Evolutionary conservation across 1,140 invertebrate species (phyloP).

Genomic region (Trigoniulus corallinus): DNA sequence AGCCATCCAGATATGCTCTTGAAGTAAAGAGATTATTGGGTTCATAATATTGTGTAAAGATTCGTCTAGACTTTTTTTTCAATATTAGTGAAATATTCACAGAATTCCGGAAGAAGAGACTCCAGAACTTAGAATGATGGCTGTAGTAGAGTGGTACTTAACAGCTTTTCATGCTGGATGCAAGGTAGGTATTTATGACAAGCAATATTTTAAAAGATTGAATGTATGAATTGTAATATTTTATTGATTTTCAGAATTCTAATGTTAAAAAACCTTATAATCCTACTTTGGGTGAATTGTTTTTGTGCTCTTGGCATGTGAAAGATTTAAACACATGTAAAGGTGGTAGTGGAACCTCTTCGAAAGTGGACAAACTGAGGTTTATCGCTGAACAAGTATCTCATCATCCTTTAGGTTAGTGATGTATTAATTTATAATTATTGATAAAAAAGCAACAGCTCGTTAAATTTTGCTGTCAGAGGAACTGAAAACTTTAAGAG

Average conservation of each 20-base stretch:
- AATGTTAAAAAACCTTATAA: conserved; percentile 40
- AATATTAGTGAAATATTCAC: too few relatives aligned
- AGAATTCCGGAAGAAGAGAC: conserved; percentile 20
- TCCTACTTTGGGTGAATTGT: conserved; percentile 37
- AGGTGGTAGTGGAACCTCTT: conserved; percentile 3
- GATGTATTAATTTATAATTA: not conserved
- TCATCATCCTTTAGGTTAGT: conserved; percentile 37
- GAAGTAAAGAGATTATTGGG: conserved; percentile 8
- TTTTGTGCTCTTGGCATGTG: conserved; percentile 33
- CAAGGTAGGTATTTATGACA: conserved; percentile 24
- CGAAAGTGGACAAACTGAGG: conserved; percentile 3
- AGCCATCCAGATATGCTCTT: conserved; percentile 11
- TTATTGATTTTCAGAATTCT: conserved; percentile 22
- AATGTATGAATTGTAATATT: not conserved
- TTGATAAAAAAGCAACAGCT: too few relatives aligned
- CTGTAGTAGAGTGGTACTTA: conserved; percentile 31
- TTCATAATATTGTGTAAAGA: not conserved
- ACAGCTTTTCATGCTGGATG: conserved; percentile 34
- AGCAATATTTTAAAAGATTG: conserved; percentile 1
- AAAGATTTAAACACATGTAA: conserved; percentile 12
- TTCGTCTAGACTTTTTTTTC: conserved; percentile 1
- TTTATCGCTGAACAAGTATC: conserved; percentile 40
- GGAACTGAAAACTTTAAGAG: not conserved
- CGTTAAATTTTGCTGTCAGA: not conserved
- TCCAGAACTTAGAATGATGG: conserved; percentile 30